A percentile compares a stretch with the other conserved stretches of the same genome.
Conservation (phyloP, 2,888 invertebrate genomes). For the Lithophane ornitopus region DNA sequence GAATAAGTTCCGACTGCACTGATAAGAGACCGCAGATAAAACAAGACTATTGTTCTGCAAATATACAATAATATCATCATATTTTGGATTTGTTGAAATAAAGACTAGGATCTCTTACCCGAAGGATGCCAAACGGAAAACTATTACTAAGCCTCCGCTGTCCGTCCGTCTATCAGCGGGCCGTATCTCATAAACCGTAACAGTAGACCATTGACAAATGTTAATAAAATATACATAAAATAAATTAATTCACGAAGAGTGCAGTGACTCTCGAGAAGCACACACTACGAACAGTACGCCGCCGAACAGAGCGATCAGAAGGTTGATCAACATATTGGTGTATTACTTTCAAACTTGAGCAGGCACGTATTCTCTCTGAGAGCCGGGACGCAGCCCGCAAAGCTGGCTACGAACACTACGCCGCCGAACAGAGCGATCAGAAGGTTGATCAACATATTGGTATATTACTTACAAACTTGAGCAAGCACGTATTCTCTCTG, state of each 20-base stretch:
- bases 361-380: conserved; percentile 97
- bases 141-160: too few species aligned
- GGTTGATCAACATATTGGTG: conserved; percentile 84
- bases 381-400: conserved; percentile 98
- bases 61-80: background rate
- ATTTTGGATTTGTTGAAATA: background rate
- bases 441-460: conserved; percentile 90
- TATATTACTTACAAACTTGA: conserved; percentile 95
- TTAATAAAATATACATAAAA: too few species aligned
- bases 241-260: too few species aligned
- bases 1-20: background rate
- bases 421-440: conserved; percentile 97
- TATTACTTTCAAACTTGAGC: conserved; percentile 95
- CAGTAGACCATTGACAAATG: too few species aligned
- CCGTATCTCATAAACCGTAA: too few species aligned
- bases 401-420: conserved; percentile 97
- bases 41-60: background rate
- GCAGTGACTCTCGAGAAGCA: background rate
- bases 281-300: conserved; percentile 96
- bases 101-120: too few species aligned
- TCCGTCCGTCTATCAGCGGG: too few species aligned
- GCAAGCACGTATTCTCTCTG: conserved; percentile 97
- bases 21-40: conserved; percentile 5
- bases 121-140: too few species aligned
- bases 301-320: conserved; percentile 96